These are phyloP conservation scores for Periphyllus acericola DNA, from an alignment of 2,888 invertebrate genomes.

Conservation along the genomic window DNA sequence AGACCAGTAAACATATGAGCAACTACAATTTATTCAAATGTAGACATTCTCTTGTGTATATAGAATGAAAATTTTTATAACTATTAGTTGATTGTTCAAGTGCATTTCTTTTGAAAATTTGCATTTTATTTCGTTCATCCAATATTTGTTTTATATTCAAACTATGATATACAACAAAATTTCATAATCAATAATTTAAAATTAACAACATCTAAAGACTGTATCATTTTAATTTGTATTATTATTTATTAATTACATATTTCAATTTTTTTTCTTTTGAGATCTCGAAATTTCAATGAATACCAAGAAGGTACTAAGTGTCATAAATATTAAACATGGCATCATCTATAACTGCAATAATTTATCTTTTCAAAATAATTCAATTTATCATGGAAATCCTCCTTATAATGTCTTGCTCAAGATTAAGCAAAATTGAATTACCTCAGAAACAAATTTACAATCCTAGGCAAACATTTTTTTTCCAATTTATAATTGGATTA, in stretches of 20 bases:
- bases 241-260: not conserved
- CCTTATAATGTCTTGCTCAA: no score
- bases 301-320: not conserved
- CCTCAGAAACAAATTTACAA: no score
- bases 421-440: no score
- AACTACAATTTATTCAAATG: not conserved
- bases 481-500: no score
- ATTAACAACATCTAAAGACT: not conserved
- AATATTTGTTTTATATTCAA: not conserved
- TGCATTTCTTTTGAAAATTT: not conserved
- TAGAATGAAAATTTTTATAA: not conserved
- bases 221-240: not conserved
- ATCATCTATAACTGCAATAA: not conserved
- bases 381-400: no score
- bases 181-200: not conserved
- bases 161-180: not conserved
- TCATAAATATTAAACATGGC: not conserved
- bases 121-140: not conserved
- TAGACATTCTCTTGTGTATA: not conserved
- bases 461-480: no score
- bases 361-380: not conserved
- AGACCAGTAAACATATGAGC: constrained; percentile 51
- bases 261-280: not conserved
- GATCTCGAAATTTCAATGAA: not conserved
- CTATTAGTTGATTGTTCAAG: not conserved